A percentile compares a stretch with the other conserved stretches of the same genome.
Conservation (phyloP, 53 echinoderm and acorn worm genomes). For the Henricia sp. region DNA sequence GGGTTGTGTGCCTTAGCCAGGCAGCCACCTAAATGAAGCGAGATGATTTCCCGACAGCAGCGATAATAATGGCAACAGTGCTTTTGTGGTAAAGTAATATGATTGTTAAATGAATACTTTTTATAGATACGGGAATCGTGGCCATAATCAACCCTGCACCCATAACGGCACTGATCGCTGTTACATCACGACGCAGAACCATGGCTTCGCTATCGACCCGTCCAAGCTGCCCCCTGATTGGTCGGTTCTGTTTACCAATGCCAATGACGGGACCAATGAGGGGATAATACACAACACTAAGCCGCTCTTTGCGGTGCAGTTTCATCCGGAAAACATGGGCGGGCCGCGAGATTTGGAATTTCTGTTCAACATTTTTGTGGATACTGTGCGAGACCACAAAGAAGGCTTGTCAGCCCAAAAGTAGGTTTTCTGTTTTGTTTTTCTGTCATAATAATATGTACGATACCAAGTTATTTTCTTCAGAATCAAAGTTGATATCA, state of each 20-base stretch:
- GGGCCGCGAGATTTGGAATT: conserved; percentile 93
- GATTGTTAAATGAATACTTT: no score
- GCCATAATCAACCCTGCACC: conserved; percentile 96
- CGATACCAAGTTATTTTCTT: no score
- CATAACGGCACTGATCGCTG: conserved; percentile 92
- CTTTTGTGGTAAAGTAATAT: no score
- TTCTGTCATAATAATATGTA: no score
- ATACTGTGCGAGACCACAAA: conserved; percentile 80
- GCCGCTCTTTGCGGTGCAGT: conserved; percentile 95
- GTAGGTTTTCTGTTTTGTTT: conserved; percentile 41
- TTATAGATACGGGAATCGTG: conserved; percentile 91
- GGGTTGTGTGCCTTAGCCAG: no score
- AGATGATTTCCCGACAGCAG: no score
- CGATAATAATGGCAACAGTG: no score
- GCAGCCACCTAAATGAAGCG: no score
- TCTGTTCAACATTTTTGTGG: conserved; percentile 89
- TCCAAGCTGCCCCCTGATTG: conserved; percentile 82
- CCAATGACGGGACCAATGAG: conserved; percentile 93
- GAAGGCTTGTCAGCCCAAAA: conserved; percentile 27
- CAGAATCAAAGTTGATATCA: no score
- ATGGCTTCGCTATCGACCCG: conserved; percentile 91
- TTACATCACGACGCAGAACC: conserved; percentile 99
- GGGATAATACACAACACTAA: conserved; percentile 92
- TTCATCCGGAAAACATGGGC: conserved; percentile 98
- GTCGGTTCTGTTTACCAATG: conserved; percentile 95